Percentiles rank a stretch among this genome's conserved stretches.
phyloP scores from a whole-genome alignment of 2,113 vertebrate genomes.

The Pan troglodytes region NHGRI_mPanTro3-v2.1_pri NC_072421.2:54591501-54592000 shows the following conservation, averaged over 20 bases:
- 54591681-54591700: not conserved
- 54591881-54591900: not conserved
- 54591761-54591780: not conserved
- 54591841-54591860: not conserved
- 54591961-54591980: not conserved
- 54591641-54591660: not conserved
- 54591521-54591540: not conserved
- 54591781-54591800: not conserved
- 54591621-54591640: not conserved
- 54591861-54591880: too few relatives aligned
- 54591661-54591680: not conserved
- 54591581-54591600: not conserved
- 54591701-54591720: not conserved
- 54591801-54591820: not conserved
- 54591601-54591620: not conserved
- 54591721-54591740: not conserved
- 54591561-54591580: not conserved
- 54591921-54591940: not conserved
- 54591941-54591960: not conserved
- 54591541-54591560: not conserved
- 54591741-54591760: not conserved
- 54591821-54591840: conserved; percentile 18
- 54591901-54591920: conserved; percentile 18
- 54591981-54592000: too few relatives aligned
- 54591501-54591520: not conserved